A percentile compares a stretch with the other conserved stretches of the same genome.
These are phyloP conservation scores for Campylomormyrus tamandua DNA, from an alignment of 2,113 vertebrate species.

Conservation along the genomic window DNA sequence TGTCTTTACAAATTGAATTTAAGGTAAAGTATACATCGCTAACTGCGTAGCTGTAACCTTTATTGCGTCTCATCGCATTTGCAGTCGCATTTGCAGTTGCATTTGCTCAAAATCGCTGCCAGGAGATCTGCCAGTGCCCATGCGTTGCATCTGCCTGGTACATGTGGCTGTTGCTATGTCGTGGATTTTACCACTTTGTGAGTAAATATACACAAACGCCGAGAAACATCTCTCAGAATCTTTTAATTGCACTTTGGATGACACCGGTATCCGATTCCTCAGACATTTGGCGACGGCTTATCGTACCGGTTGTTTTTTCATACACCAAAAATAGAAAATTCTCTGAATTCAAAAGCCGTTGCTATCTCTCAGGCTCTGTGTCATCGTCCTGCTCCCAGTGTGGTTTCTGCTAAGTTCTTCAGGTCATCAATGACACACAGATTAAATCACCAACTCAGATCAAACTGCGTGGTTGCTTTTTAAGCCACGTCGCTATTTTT, in stretches of 20 bases:
- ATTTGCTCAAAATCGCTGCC: background rate
- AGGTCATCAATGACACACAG: slow-evolving; percentile 5
- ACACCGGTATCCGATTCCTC: background rate
- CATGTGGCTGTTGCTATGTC: background rate
- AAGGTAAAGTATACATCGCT: background rate
- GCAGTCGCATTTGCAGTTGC: background rate
- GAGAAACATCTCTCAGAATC: slow-evolving; percentile 1
- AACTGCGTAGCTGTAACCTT: background rate
- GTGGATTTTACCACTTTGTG: background rate
- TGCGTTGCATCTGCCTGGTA: background rate
- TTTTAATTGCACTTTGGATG: slow-evolving; percentile 13
- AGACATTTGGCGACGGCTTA: slow-evolving; percentile 10
- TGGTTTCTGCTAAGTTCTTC: background rate
- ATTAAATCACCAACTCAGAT: slow-evolving; percentile 14
- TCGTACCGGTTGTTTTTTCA: background rate
- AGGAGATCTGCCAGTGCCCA: background rate
- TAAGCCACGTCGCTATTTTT: background rate
- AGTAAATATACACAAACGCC: background rate
- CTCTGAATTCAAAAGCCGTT: background rate
- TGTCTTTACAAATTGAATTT: background rate
- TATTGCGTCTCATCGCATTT: background rate
- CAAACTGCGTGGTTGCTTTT: background rate
- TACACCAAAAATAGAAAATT: background rate
- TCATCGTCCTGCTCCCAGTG: background rate
- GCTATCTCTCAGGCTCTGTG: background rate